A percentile compares a stretch with the other conserved stretches of the same genome.
Evolutionary conservation across 2,113 vertebrate genomes (phyloP).

Genomic region (Sapayoa aenigma): DNA sequence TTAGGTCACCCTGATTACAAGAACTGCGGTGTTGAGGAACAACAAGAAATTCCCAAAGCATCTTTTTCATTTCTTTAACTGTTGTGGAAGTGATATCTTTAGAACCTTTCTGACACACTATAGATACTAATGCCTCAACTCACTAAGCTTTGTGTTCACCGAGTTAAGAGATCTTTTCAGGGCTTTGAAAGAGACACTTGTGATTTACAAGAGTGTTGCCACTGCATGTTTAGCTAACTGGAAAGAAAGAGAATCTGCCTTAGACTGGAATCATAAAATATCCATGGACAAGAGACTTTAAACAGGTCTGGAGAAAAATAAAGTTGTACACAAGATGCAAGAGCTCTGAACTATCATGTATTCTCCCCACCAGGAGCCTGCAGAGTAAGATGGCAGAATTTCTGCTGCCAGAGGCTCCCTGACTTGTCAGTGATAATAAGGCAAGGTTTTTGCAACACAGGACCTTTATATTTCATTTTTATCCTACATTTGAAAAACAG

Average conservation of each 20-base stretch:
- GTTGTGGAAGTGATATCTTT: neutral
- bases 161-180: neutral
- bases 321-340: neutral
- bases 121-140: neutral
- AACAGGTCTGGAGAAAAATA: conserved; percentile 1
- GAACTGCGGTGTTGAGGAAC: neutral
- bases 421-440: neutral
- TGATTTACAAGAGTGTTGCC: neutral
- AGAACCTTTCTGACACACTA: neutral
- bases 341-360: neutral
- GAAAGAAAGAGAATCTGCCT: neutral
- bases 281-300: neutral
- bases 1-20: neutral
- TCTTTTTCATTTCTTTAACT: neutral
- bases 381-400: neutral
- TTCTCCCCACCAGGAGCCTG: neutral
- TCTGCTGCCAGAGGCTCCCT: neutral
- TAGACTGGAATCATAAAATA: neutral
- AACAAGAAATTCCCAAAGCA: neutral
- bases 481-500: neutral
- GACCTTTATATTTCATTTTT: neutral
- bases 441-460: neutral
- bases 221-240: neutral
- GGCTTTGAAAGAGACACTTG: neutral
- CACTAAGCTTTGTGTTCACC: neutral